A percentile compares a stretch with the other conserved stretches of the same genome.
Evolutionary conservation across 2,888 invertebrate species (phyloP).

Genomic region (Oxycera nigricornis): DNA sequence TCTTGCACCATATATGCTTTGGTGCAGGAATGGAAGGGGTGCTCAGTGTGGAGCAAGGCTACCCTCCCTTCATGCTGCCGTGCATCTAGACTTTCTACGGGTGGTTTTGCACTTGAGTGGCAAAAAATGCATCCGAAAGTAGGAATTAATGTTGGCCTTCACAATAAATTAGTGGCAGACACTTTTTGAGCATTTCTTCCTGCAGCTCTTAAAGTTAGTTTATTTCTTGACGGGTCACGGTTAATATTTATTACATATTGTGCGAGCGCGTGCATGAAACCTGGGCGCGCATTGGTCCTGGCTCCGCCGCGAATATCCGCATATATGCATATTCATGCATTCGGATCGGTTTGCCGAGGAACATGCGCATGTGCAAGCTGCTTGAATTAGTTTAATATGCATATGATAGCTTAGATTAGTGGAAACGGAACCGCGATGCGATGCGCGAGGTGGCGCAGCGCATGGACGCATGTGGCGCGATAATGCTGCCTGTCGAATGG

Average conservation of each 20-base stretch:
- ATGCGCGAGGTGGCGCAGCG: background rate
- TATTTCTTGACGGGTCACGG: background rate
- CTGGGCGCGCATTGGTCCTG: background rate
- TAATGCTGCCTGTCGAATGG: slow-evolving; percentile 37
- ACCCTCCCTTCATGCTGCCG: background rate
- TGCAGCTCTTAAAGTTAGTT: background rate
- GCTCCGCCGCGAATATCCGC: background rate
- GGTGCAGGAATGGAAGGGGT: background rate
- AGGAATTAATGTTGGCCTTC: slow-evolving; percentile 37
- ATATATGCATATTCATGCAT: slow-evolving; percentile 27
- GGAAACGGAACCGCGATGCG: slow-evolving; percentile 1
- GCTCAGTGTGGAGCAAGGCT: too few relatives aligned
- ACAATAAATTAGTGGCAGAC: slow-evolving; percentile 40
- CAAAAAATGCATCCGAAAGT: slow-evolving; percentile 38
- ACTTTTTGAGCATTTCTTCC: slow-evolving; percentile 18
- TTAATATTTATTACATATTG: slow-evolving; percentile 23
- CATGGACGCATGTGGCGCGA: slow-evolving; percentile 33
- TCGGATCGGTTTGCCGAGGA: background rate
- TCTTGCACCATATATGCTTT: background rate
- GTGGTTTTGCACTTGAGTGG: slow-evolving; percentile 1
- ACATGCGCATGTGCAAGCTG: slow-evolving; percentile 32
- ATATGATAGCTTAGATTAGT: slow-evolving; percentile 15
- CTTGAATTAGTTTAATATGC: slow-evolving; percentile 39
- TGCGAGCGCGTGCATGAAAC: background rate
- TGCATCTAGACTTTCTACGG: too few relatives aligned